Evolutionary conservation across 92 coral and sea anemone genomes (phyloP), one percentile per base, ranked within the genome.

Genomic region (Zoanthus sociatus): DNA sequence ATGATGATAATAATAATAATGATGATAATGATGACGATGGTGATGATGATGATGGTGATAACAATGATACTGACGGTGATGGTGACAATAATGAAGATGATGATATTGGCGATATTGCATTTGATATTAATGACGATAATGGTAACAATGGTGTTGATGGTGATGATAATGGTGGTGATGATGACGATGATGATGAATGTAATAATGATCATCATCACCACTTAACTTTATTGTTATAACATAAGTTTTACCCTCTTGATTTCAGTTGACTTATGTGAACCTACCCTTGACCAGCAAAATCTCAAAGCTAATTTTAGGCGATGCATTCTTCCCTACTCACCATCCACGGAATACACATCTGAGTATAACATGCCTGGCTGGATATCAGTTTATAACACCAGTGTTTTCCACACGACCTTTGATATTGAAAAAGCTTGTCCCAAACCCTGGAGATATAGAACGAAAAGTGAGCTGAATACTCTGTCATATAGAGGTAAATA

Each of bases 391-490:
- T 83, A 84, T 21, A 94, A 94, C 56, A 79, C 63, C 9, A 94
- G 94, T 69, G 78, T 58, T 33, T 93, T 91, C 76, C 89, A 90
- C 15, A 76, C 90, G 3, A 69, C 73, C 8, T 91, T 90, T 76
- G 91, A 94, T 53, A 63, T 94, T 48, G 46, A 73, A 71, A 88
- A 93, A 72, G 79, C 90, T 13, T 94, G 98, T 10, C 98, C 98
- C 2, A 94, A 91, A 67, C 98, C 98, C 16, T 94, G 98, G 98
- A 89, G 98, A 46, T 94, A 94, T 78, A 90, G 81, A 42, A 78
- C 98, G 2, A 90, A 95, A n/a, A 55, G 20, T 21, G 90, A 93
- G 31, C 92, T 94, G 9, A 81, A 87, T 12, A 89, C 98, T 7
- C 73, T 94, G 68, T 73, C 92, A 4, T 86, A 82, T 74, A 75